Conservation (phyloP, 1,140 invertebrate species). For the Diachasmimorpha longicaudata region DNA sequence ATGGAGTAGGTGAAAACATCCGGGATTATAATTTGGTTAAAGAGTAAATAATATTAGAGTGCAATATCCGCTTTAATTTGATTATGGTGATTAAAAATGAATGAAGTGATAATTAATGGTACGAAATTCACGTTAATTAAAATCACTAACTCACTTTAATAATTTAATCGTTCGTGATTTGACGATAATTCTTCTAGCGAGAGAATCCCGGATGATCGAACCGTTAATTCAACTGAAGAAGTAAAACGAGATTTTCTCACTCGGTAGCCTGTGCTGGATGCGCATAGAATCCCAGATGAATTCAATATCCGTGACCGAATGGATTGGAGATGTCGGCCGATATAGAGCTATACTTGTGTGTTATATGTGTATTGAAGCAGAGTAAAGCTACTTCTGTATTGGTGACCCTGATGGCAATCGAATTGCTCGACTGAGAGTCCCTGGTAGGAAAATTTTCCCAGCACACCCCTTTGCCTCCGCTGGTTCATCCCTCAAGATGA, state of each 20-base stretch:
- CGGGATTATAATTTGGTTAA: too few species aligned
- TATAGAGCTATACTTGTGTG: not conserved
- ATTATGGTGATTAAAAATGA: too few species aligned
- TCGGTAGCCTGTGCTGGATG: not conserved
- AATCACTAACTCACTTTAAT: not conserved
- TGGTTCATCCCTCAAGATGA: not conserved
- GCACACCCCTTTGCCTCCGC: not conserved
- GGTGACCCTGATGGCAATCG: not conserved
- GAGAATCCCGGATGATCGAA: not conserved
- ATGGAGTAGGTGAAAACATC: too few species aligned
- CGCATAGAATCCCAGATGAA: constrained; percentile 22
- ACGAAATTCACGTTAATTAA: too few species aligned
- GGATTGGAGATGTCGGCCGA: constrained; percentile 7
- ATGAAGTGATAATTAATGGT: too few species aligned
- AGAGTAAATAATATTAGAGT: too few species aligned
- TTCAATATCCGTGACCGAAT: constrained; percentile 23
- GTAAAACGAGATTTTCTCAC: constrained; percentile 19
- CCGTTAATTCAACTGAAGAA: constrained; percentile 11
- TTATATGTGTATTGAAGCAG: not conserved
- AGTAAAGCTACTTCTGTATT: not conserved
- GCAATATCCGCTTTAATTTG: too few species aligned
- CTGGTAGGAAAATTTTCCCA: not conserved
- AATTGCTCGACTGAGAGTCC: not conserved
- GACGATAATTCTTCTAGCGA: not conserved
- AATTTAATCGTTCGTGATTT: not conserved